Conservation (phyloP, 2,113 vertebrate genomes). For the Ailurus styani region DNA sequence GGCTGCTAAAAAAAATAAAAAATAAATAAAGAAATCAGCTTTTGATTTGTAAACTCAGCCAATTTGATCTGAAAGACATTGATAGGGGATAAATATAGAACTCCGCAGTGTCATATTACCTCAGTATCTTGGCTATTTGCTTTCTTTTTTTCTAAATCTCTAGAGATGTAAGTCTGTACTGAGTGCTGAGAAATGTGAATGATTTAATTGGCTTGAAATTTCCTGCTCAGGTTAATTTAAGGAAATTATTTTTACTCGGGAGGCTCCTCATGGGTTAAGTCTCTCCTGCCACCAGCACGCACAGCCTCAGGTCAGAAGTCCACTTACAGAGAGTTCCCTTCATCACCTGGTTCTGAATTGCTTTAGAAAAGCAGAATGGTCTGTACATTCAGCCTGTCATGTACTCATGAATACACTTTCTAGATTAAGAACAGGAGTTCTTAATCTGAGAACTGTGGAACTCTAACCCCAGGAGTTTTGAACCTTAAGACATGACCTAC, state of each 20-base stretch:
- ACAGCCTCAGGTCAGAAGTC: not conserved
- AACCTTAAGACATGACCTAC: not conserved
- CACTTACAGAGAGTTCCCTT: too few species aligned
- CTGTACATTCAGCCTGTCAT: not conserved
- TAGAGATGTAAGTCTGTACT: not conserved
- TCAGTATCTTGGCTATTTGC: not conserved
- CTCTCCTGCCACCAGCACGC: not conserved
- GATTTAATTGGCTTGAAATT: not conserved
- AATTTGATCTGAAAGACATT: constrained; percentile 69
- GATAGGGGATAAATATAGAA: constrained; percentile 67
- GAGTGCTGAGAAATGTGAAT: not conserved
- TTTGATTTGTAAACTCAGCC: constrained; percentile 74
- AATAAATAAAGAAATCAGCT: constrained; percentile 62
- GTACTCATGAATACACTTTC: not conserved
- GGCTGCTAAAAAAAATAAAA: constrained; percentile 54
- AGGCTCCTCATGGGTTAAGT: not conserved
- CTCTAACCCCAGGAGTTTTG: not conserved
- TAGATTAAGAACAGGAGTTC: not conserved
- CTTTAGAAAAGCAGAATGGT: not conserved
- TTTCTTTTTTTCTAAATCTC: not conserved
- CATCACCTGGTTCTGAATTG: too few species aligned
- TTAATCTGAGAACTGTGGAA: not conserved
- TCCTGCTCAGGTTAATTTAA: not conserved
- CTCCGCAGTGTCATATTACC: not conserved
- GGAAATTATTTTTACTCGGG: not conserved